Evolutionary conservation across 2,113 vertebrate species (phyloP).

Genomic region (Macrotus californicus): DNA sequence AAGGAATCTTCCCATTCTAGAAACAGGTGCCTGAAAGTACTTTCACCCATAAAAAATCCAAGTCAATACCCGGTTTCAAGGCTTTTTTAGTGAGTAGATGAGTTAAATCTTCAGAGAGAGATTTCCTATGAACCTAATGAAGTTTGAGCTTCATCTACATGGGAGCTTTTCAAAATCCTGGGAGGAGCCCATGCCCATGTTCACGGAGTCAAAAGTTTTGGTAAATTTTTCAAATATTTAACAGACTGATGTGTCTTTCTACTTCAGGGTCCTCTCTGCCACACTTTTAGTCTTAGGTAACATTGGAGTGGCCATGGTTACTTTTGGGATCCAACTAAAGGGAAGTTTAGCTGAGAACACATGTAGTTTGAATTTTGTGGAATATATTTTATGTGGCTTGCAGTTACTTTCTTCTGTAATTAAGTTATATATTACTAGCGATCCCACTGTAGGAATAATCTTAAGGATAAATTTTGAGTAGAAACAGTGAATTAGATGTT

Average conservation of each 20-base stretch:
- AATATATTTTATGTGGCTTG: neutral
- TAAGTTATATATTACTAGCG: neutral
- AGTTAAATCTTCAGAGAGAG: neutral
- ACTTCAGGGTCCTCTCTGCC: too few relatives aligned
- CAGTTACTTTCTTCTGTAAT: neutral
- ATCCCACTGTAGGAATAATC: neutral
- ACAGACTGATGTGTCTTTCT: neutral
- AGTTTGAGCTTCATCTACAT: neutral
- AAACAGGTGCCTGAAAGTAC: neutral
- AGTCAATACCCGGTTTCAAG: neutral
- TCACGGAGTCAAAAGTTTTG: neutral
- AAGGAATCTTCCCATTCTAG: neutral
- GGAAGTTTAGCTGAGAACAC: neutral
- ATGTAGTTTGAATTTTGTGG: neutral
- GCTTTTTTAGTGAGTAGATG: neutral
- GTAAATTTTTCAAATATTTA: neutral
- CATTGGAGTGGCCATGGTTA: neutral
- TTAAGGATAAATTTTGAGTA: neutral
- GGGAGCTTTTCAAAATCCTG: neutral
- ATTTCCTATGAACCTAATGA: neutral
- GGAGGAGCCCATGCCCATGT: neutral
- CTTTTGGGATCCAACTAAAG: neutral
- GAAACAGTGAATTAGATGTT: neutral
- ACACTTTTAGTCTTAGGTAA: neutral
- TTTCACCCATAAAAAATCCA: neutral